These are phyloP conservation scores for Geococcyx californianus DNA, from an alignment of 2,113 vertebrate genomes.

Conservation along the genomic window DNA sequence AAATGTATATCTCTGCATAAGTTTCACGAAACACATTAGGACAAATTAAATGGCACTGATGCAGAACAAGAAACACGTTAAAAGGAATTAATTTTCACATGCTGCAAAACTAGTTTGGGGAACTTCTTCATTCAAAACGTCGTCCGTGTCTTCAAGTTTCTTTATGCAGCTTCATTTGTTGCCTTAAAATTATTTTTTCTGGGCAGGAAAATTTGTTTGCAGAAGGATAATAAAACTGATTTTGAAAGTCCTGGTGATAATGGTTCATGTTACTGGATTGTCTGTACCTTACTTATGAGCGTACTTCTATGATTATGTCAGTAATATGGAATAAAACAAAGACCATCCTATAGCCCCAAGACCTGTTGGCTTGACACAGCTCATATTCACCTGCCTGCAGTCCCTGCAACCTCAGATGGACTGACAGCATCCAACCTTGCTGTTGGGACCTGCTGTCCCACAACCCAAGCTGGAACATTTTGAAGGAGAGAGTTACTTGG, in stretches of 20 bases:
- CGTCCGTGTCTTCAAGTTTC: not conserved
- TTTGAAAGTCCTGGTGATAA: not conserved
- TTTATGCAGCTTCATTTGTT: not conserved
- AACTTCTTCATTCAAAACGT: not conserved
- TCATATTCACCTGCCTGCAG: not conserved
- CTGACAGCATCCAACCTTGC: not conserved
- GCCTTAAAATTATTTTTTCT: not conserved
- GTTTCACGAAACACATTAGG: not conserved
- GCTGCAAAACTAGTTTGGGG: not conserved
- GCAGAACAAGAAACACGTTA: not conserved
- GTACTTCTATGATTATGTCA: not conserved
- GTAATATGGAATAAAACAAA: not conserved
- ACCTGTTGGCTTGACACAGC: not conserved
- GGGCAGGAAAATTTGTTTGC: accelerated
- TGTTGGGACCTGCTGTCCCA: not conserved
- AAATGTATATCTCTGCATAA: not conserved
- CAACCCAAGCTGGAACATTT: not conserved
- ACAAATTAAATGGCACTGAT: not conserved
- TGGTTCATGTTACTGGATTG: not conserved
- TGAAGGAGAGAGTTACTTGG: not conserved
- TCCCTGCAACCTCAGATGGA: not conserved
- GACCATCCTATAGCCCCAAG: not conserved
- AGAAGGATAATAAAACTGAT: not conserved
- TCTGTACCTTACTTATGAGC: not conserved
- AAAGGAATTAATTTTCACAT: not conserved